Percentiles rank a stretch among this genome's conserved stretches.
phyloP scores from a whole-genome alignment of 1,140 invertebrate species.

The Papilio xuthus region DNA sequence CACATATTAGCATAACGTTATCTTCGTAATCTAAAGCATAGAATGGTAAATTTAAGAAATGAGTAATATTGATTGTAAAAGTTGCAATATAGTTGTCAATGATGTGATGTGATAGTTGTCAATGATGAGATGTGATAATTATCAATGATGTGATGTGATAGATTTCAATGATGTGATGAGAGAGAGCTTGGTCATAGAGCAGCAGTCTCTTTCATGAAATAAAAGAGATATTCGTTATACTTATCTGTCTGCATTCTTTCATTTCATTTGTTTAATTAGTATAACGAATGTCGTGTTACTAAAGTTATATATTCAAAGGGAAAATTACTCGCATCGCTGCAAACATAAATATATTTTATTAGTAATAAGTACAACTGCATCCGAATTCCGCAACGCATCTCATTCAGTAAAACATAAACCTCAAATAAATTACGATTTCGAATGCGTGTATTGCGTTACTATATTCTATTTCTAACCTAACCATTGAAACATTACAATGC shows the following conservation, averaged over 20 bases:
- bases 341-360: slow-evolving; percentile 31
- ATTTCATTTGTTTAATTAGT: not conserved
- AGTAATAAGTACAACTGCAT: slow-evolving; percentile 29
- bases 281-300: not conserved
- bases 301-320: slow-evolving; percentile 13
- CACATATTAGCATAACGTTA: slow-evolving; percentile 19
- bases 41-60: not conserved
- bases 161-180: too few relatives aligned
- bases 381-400: slow-evolving; percentile 36
- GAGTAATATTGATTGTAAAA: not conserved
- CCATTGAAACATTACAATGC: slow-evolving; percentile 43
- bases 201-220: too few relatives aligned
- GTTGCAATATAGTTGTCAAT: too few relatives aligned
- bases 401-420: slow-evolving; percentile 37
- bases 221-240: too few relatives aligned
- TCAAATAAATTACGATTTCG: slow-evolving; percentile 43
- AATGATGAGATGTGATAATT: too few relatives aligned
- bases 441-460: slow-evolving; percentile 45
- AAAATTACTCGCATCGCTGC: slow-evolving; percentile 4
- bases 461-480: slow-evolving; percentile 51
- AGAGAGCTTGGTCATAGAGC: too few relatives aligned
- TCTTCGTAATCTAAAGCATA: not conserved
- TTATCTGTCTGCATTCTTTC: not conserved
- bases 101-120: too few relatives aligned
- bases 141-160: too few relatives aligned